Conservation (phyloP, 2,888 invertebrate species). For the Ophonus ardosiacus region DNA sequence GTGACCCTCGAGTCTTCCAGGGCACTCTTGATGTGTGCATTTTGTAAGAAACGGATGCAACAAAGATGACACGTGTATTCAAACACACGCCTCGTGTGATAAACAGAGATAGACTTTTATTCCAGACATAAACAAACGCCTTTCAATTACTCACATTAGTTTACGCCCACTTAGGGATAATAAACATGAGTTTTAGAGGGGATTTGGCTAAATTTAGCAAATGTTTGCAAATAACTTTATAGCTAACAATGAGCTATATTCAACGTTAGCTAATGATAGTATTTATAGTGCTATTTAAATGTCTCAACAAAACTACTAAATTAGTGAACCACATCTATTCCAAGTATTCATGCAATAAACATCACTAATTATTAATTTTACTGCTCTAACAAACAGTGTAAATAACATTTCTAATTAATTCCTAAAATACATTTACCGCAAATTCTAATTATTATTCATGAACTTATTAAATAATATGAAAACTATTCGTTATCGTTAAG, state of each 20-base stretch:
- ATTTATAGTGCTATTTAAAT: not conserved
- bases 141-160: slow-evolving; percentile 42
- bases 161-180: slow-evolving; percentile 36
- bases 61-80: slow-evolving; percentile 53
- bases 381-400: too few relatives aligned
- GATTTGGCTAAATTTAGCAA: slow-evolving; percentile 40
- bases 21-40: slow-evolving; percentile 26
- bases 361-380: not conserved
- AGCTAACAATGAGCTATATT: not conserved
- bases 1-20: slow-evolving; percentile 41
- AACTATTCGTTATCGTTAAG: too few relatives aligned
- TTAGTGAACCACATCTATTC: not conserved
- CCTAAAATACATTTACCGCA: too few relatives aligned
- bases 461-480: too few relatives aligned
- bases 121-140: slow-evolving; percentile 55
- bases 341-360: not conserved
- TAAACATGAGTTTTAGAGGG: slow-evolving; percentile 15
- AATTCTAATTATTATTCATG: too few relatives aligned
- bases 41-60: slow-evolving; percentile 58
- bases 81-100: slow-evolving; percentile 2
- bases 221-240: not conserved
- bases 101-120: slow-evolving; percentile 44
- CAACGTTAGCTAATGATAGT: not conserved
- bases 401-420: too few relatives aligned
- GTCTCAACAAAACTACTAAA: not conserved